These are phyloP conservation scores for Ariolimax columbianus DNA, from an alignment of 2,888 invertebrate genomes.

Conservation along the genomic window DNA sequence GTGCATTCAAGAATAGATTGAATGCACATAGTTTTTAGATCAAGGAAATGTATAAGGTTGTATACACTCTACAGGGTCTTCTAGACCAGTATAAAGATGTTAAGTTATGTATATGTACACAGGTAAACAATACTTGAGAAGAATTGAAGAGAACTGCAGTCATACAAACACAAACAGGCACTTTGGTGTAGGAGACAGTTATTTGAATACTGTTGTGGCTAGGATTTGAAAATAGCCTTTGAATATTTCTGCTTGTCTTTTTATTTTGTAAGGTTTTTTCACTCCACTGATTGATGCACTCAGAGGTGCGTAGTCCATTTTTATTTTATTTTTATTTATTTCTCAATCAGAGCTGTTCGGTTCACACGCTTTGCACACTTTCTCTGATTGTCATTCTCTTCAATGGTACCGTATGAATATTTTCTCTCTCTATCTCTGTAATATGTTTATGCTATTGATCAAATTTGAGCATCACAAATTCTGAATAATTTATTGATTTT, in stretches of 20 bases:
- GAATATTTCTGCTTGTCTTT: background rate
- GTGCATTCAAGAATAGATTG: too few relatives aligned
- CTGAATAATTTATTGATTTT: too few relatives aligned
- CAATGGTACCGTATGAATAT: background rate
- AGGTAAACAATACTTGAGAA: too few relatives aligned
- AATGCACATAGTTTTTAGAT: too few relatives aligned
- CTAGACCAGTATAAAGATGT: too few relatives aligned
- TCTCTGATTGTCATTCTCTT: background rate
- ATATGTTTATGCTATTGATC: background rate
- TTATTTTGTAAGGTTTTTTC: constrained; percentile 42
- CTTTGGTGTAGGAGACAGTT: too few relatives aligned
- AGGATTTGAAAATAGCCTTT: background rate
- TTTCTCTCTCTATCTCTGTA: background rate
- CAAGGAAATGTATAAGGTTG: too few relatives aligned
- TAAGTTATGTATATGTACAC: too few relatives aligned
- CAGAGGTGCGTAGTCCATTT: constrained; percentile 27
- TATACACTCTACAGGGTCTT: too few relatives aligned
- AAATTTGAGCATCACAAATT: constrained; percentile 14
- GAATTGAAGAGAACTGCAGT: too few relatives aligned
- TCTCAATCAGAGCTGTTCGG: background rate
- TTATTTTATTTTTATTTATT: background rate
- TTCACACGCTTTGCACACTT: background rate
- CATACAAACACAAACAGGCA: too few relatives aligned
- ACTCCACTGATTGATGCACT: background rate
- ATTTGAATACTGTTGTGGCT: background rate